Evolutionary conservation across 2,797 vertebrate species (phyloP).

Genomic region (Gambusia yucatana): DNA sequence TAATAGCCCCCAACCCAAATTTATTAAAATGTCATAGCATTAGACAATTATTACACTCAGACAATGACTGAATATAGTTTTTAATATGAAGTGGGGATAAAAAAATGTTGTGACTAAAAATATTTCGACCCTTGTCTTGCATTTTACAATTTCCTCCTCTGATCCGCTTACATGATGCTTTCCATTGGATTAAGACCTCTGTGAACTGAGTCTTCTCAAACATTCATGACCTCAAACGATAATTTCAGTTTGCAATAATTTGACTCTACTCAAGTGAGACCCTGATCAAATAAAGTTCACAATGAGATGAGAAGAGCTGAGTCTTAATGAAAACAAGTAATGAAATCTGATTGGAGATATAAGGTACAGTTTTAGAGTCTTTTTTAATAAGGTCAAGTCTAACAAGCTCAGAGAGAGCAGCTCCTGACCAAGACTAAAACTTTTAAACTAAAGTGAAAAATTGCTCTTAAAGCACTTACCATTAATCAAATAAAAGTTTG

Average conservation of each 20-base stretch:
- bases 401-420: slow-evolving; percentile 25
- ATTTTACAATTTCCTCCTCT: neutral
- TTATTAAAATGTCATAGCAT: neutral
- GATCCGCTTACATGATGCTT: slow-evolving; percentile 1
- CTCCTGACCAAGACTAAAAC: slow-evolving; percentile 10
- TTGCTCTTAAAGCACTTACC: neutral
- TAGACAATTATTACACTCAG: neutral
- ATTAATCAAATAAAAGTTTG: slow-evolving; percentile 6
- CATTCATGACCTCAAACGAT: slow-evolving; percentile 15
- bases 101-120: slow-evolving; percentile 5
- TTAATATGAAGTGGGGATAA: neutral
- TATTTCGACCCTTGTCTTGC: slow-evolving; percentile 1
- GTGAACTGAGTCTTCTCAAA: slow-evolving; percentile 10
- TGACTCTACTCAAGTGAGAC: slow-evolving; percentile 12
- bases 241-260: neutral
- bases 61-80: neutral
- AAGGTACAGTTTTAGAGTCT: slow-evolving; percentile 36
- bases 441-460: slow-evolving; percentile 6
- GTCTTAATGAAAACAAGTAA: slow-evolving; percentile 27
- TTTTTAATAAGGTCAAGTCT: slow-evolving; percentile 30
- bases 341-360: slow-evolving; percentile 27
- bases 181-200: slow-evolving; percentile 1
- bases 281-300: slow-evolving; percentile 13
- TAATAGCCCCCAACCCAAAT: neutral
- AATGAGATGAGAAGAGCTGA: slow-evolving; percentile 17